These are phyloP conservation scores for Coregonus clupeaformis DNA, from an alignment of 2,113 vertebrate species.

Conservation along the genomic window DNA sequence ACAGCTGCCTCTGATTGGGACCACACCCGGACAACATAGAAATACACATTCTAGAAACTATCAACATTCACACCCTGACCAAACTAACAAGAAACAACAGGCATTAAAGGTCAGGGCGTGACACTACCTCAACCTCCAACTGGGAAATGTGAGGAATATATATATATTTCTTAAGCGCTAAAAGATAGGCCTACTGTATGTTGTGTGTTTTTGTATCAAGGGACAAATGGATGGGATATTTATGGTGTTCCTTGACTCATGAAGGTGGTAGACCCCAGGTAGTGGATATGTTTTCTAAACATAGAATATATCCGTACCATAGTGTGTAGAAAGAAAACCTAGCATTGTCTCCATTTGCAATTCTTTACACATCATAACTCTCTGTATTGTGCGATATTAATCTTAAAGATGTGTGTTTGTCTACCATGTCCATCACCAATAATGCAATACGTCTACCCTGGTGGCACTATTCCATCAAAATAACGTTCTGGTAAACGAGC, in stretches of 20 bases:
- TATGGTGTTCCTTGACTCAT: not conserved
- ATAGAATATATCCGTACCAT: not conserved
- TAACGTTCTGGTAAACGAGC: constrained; percentile 15
- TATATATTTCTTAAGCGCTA: too few relatives aligned
- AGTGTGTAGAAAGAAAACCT: not conserved
- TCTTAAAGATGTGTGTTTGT: not conserved
- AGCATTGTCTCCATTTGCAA: not conserved
- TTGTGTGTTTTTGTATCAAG: not conserved
- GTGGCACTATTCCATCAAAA: constrained; percentile 8
- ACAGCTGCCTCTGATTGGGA: too few relatives aligned
- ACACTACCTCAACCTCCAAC: too few relatives aligned
- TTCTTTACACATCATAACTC: too few relatives aligned
- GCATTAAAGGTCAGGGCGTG: too few relatives aligned
- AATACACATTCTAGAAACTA: too few relatives aligned
- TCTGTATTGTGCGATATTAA: not conserved
- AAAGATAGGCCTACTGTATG: not conserved
- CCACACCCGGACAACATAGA: too few relatives aligned
- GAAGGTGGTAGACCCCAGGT: not conserved
- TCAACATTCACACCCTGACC: too few relatives aligned
- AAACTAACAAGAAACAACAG: too few relatives aligned
- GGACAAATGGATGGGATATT: not conserved
- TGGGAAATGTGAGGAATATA: too few relatives aligned
- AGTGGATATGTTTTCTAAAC: not conserved
- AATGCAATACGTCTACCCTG: not conserved
- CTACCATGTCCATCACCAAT: not conserved